Base-by-base conservation (phyloP, 1,140 invertebrate species). In the Hesperophylax magnus region DNA sequence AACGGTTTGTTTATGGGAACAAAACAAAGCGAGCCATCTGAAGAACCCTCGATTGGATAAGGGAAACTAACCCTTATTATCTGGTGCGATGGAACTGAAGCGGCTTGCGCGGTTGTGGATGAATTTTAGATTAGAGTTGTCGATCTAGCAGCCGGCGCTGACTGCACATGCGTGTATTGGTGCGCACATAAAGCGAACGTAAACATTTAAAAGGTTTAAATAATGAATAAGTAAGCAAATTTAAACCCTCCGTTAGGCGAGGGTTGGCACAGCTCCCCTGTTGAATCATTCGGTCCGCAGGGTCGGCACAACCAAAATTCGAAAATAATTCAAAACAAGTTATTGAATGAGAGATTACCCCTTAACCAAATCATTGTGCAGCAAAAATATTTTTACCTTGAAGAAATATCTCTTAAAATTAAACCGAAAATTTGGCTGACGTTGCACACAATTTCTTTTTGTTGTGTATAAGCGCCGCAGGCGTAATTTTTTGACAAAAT, bases 151-250 rank as follows among this genome's bases (percentile, higher is more conserved):
- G 71, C 67, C 65, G 65, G 39, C 78, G 71, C 20, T 56, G 53
- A 61, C n/a, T 75, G 72, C 71, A 54, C 58, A 39, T 54, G 79
- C 76, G 65, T 83, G 79, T 81, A 60, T 67, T 81, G 80, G 61
- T 63, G 53, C 31, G 58, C 77, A 77, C 77, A 81, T 69, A 79
- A 81, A 83, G 65, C 60, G 77, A 79, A 82, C 80, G 78, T 84
- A 84, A 84, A 84, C 82, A 84, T 84, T 84, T 84, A 84, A 84
- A 84, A 84, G 82, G 82, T 84, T 84, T 84, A 84, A 84, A 84
- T 84, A 84, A 84, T 84, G 82, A 84, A 84, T 84, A 84, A 84
- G 82, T 80, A 84, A 84, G 82, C 82, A 84, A 84, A 84, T 84
- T 84, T 84, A 77, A 79, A 81, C 67, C 82, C 82, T 77, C 80